A percentile compares a stretch with the other conserved stretches of the same genome.
phyloP scores from a whole-genome alignment of 2,797 vertebrate genomes.

The Darevskia nairensis region DNA sequence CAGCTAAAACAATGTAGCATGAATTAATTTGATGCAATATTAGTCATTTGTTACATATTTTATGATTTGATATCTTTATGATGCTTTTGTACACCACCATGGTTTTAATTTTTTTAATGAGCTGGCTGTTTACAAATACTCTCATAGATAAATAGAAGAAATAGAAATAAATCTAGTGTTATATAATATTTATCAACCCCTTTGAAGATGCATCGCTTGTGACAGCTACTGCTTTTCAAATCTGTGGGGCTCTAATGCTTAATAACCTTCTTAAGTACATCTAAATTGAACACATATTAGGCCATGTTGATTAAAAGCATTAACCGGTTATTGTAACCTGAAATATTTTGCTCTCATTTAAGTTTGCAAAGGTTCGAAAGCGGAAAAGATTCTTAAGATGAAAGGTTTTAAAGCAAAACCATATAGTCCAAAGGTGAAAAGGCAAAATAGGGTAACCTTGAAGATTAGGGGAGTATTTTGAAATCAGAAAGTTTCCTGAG shows the following conservation, averaged over 20 bases:
- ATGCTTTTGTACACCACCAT: too few relatives aligned
- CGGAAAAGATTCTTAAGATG: constrained; percentile 68
- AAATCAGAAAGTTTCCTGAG: constrained; percentile 59
- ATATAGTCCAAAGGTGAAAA: constrained; percentile 64
- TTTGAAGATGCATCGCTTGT: constrained; percentile 63
- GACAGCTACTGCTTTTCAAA: constrained; percentile 65
- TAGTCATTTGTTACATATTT: too few relatives aligned
- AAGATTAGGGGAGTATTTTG: constrained; percentile 52
- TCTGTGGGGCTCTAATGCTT: constrained; percentile 58
- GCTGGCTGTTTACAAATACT: too few relatives aligned
- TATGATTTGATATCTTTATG: too few relatives aligned
- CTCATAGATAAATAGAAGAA: too few relatives aligned
- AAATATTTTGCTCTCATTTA: constrained; percentile 73
- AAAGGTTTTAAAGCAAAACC: constrained; percentile 73
- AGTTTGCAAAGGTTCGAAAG: constrained; percentile 65
- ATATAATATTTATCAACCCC: constrained; percentile 47
- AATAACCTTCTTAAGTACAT: constrained; percentile 58
- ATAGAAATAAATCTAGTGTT: constrained; percentile 28
- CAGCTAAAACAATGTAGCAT: neutral
- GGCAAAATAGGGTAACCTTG: constrained; percentile 48
- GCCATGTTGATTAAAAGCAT: constrained; percentile 66
- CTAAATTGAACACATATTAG: constrained; percentile 74
- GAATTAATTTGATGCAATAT: too few relatives aligned
- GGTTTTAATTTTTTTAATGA: too few relatives aligned
- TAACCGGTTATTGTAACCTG: constrained; percentile 62